Evolutionary conservation across 2,888 invertebrate species (phyloP).

Genomic region (Ormyrus rosae): DNA sequence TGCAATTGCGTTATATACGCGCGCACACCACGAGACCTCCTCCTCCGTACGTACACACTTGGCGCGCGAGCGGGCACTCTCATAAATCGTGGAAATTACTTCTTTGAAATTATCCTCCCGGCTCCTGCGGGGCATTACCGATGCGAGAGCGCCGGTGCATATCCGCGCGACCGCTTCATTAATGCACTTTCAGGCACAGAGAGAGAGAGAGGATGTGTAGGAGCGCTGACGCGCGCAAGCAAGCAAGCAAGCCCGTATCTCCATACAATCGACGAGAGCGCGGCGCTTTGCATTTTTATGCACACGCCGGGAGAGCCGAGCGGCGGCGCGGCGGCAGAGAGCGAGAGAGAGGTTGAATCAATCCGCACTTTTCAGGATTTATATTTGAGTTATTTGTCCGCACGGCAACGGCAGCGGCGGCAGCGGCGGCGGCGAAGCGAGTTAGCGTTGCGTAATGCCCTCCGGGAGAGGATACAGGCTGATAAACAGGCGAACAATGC

Average conservation of each 20-base stretch:
- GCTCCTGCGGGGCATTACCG: slow-evolving; percentile 27
- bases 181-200: slow-evolving; percentile 33
- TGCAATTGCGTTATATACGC: neutral
- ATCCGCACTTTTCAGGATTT: slow-evolving; percentile 36
- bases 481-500: neutral
- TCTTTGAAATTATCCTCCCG: slow-evolving; percentile 43
- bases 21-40: no score
- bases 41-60: no score
- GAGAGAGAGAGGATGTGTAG: slow-evolving; percentile 13
- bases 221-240: slow-evolving; percentile 38
- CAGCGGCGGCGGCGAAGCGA: neutral
- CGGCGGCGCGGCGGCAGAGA: neutral
- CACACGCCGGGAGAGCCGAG: neutral
- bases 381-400: slow-evolving; percentile 35
- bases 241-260: slow-evolving; percentile 18
- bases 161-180: slow-evolving; percentile 41
- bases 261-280: slow-evolving; percentile 50
- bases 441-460: slow-evolving; percentile 6
- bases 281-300: slow-evolving; percentile 50
- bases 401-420: neutral
- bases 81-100: slow-evolving; percentile 52
- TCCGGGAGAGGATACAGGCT: neutral
- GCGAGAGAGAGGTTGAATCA: slow-evolving; percentile 6
- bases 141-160: slow-evolving; percentile 21
- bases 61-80: neutral